phyloP scores from a whole-genome alignment of 1,140 invertebrate genomes.

The Parasteatoda tepidariorum region DNA sequence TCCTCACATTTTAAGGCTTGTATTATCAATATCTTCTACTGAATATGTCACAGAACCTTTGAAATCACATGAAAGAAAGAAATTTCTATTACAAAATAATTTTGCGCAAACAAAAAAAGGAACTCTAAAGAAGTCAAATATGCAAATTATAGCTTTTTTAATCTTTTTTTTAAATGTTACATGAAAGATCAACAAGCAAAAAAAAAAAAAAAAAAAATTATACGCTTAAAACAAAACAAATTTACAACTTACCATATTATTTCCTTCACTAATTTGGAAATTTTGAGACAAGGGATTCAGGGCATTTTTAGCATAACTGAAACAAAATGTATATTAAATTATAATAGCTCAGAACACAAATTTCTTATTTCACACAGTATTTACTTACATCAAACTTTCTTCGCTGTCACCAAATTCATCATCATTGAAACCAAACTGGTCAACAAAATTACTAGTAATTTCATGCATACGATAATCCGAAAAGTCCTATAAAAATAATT shows the following conservation, averaged over 20 bases:
- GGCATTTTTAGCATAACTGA: slow-evolving; percentile 17
- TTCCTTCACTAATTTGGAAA: slow-evolving; percentile 13
- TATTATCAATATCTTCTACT: too few relatives aligned
- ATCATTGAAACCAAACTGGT: slow-evolving; percentile 77
- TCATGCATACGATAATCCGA: slow-evolving; percentile 75
- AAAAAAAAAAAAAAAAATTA: too few relatives aligned
- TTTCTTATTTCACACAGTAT: too few relatives aligned
- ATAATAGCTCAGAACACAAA: slow-evolving; percentile 1
- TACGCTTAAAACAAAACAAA: background rate
- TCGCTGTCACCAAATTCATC: slow-evolving; percentile 77
- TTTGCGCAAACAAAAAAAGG: background rate
- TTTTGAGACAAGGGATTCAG: slow-evolving; percentile 30
- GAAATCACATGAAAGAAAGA: too few relatives aligned
- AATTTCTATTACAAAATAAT: background rate
- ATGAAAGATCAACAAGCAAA: too few relatives aligned
- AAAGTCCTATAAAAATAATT: slow-evolving; percentile 72
- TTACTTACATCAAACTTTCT: slow-evolving; percentile 73
- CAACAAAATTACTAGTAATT: slow-evolving; percentile 74
- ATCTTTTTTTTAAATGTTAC: too few relatives aligned
- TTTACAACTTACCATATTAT: slow-evolving; percentile 16
- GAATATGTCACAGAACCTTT: too few relatives aligned
- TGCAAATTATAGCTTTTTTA: too few relatives aligned
- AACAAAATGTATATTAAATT: background rate
- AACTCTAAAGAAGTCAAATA: too few relatives aligned
- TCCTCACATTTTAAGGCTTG: too few relatives aligned